Base-by-base conservation (phyloP, 2,113 vertebrate species). In the Epinephelus cyanopodus region DNA sequence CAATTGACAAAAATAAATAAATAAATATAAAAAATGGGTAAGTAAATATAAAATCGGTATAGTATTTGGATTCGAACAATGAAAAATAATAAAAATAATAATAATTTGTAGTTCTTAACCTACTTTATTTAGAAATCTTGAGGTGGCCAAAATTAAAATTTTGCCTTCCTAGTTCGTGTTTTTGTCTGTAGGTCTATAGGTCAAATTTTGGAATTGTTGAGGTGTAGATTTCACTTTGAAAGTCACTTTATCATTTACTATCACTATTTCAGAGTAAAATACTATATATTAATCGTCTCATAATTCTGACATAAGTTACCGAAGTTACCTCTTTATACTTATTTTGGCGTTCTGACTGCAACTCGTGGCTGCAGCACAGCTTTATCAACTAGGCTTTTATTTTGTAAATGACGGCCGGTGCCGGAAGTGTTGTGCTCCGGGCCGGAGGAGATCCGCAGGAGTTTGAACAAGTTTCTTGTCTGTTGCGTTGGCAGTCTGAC, bases 401-500 rank as follows among this genome's bases (percentile, higher is more conserved):
- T 87, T 78, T 89, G 47, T 21, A 67, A 45, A 6, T 3, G 3
- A 1, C 2, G 23, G 0, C 9, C 6, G 1, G 5, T n/a, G 0
- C 39, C 6, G 79, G 84, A 83, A 64, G 69, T 54, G 39, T 0
- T 1, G 29, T 21, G 1, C 13, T 25, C 0, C 19, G 14, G 23
- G 8, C 4, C 27, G 5, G 19, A n/a, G 48, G 17, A 53, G 42
- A 5, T 7, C 25, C 6, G 18, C 13, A 13, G 53, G 25, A 88
- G 47, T 62, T 57, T 23, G 19, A 0, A 21, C n/a, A 58, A 67
- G 56, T 77, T 56, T 47, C 11, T 2, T 7, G 3, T 62, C 39
- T 82, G 82, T 42, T 76, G 72, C 18, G 77, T 86, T 83, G 80
- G 78, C 79, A 73, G 33, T 82, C n/a, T 45, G 48, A 21, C 11